phyloP scores from a whole-genome alignment of 2,888 invertebrate species.

The Loripinus fragilis region DNA sequence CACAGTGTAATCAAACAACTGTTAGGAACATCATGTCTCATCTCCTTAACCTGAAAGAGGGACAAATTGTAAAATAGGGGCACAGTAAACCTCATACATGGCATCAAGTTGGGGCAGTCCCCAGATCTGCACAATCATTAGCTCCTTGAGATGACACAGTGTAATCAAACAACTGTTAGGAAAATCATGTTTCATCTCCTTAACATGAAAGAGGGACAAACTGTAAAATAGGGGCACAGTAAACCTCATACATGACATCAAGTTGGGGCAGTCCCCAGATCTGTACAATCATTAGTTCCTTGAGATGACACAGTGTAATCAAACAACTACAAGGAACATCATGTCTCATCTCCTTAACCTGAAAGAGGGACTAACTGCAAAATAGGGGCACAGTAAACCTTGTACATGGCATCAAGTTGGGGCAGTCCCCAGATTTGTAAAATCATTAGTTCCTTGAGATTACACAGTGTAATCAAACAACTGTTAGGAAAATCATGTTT shows the following conservation, averaged over 20 bases:
- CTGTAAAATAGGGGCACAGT: constrained; percentile 67
- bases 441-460: constrained; percentile 66
- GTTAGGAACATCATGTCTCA: constrained; percentile 77
- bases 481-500: constrained; percentile 75
- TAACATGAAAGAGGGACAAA: constrained; percentile 70
- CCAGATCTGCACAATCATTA: constrained; percentile 78
- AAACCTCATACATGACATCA: constrained; percentile 76
- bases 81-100: constrained; percentile 76
- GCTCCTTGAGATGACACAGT: constrained; percentile 66
- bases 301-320: constrained; percentile 70
- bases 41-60: constrained; percentile 70
- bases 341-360: constrained; percentile 78
- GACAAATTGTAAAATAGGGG: too few relatives aligned
- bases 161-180: constrained; percentile 74
- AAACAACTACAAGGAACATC: constrained; percentile 73
- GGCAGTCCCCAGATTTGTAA: constrained; percentile 81
- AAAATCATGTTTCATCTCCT: constrained; percentile 77
- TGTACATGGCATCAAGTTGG: constrained; percentile 75
- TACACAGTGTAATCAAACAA: constrained; percentile 72
- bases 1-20: constrained; percentile 73
- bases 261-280: constrained; percentile 81
- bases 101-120: constrained; percentile 78
- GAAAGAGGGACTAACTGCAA: too few relatives aligned
- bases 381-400: constrained; percentile 73
- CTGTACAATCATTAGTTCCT: constrained; percentile 72